Evolutionary conservation across 2,888 invertebrate species (phyloP), one percentile per base, ranked within the genome.

Genomic region (Myathropa florea): DNA sequence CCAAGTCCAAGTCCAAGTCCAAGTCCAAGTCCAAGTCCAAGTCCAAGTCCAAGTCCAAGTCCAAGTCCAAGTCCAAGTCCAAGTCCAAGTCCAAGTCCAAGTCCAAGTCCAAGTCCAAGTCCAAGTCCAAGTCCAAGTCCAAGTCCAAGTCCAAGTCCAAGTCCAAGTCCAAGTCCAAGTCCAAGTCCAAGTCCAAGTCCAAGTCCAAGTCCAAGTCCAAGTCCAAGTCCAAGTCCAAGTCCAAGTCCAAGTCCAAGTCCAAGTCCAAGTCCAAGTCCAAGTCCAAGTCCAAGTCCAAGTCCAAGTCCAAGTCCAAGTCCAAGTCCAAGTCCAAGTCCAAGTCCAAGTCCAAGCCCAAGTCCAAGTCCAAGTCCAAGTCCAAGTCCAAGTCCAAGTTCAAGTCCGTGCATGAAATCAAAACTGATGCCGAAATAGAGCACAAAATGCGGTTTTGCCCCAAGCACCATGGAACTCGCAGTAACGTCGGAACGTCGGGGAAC

Each of bases 121-220:
- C 71, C 59, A 71, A 71, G 59, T 30, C 28, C 30, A 57, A 57
- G 59, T 59, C 71, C 30, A 57, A 57, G 59, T 30, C 59, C 30
- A 57, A 57, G 71, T 59, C 71, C 59, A 71, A 71, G 71, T 59
- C 71, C 59, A 71, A 71, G 71, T 59, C 71, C 59, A 71, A 71
- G 71, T 59, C 71, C 59, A 71, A 71, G 71, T 59, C 59, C 59
- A 71, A 71, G 71, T 59, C 71, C 59, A 71, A 71, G 71, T 59
- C 71, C 59, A 71, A 71, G 71, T 59, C 71, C 59, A 71, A 71
- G 71, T 59, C 71, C 59, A 71, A 71, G 71, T 59, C 71, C 59
- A 71, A 71, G 71, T 59, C 71, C 59, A 71, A 71, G 71, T 59
- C 59, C 59, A 71, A 71, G 71, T 59, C 71, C 59, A 71, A 71